Percentiles rank a stretch among this genome's conserved stretches.
phyloP scores from a whole-genome alignment of 2,888 invertebrate genomes.

The Baccha elongata region DNA sequence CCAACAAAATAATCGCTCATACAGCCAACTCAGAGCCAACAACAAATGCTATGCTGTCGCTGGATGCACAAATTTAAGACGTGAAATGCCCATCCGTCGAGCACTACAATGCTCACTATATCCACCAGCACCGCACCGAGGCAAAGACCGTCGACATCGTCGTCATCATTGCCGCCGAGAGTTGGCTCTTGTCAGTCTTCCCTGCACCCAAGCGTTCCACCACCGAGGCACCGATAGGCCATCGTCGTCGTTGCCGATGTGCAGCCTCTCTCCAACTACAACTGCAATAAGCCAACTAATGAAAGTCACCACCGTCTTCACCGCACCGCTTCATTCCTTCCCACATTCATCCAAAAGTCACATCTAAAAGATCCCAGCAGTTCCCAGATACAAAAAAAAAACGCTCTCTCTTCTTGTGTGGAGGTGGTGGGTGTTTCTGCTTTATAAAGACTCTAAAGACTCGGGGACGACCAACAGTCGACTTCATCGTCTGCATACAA shows the following conservation, averaged over 20 bases:
- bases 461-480: conserved; percentile 36
- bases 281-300: conserved; percentile 66
- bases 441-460: conserved; percentile 44
- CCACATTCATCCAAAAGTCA: conserved; percentile 36
- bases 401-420: conserved; percentile 31
- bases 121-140: conserved; percentile 18
- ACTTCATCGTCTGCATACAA: conserved; percentile 22
- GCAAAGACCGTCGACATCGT: conserved; percentile 44
- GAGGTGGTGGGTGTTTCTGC: conserved; percentile 42
- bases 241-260: conserved; percentile 33
- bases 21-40: conserved; percentile 60
- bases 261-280: conserved; percentile 64
- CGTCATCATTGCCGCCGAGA: conserved; percentile 21
- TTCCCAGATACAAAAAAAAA: conserved; percentile 47
- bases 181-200: conserved; percentile 66
- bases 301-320: conserved; percentile 49
- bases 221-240: conserved; percentile 29
- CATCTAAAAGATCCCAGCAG: conserved; percentile 29
- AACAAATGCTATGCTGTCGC: conserved; percentile 61
- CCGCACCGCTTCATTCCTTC: conserved; percentile 7
- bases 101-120: conserved; percentile 54
- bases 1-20: conserved; percentile 61
- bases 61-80: conserved; percentile 72
- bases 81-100: conserved; percentile 66
- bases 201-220: conserved; percentile 52